A percentile compares a stretch with the other conserved stretches of the same genome.
phyloP scores from a whole-genome alignment of 2,888 invertebrate genomes.

The Conchocele bisecta region DNA sequence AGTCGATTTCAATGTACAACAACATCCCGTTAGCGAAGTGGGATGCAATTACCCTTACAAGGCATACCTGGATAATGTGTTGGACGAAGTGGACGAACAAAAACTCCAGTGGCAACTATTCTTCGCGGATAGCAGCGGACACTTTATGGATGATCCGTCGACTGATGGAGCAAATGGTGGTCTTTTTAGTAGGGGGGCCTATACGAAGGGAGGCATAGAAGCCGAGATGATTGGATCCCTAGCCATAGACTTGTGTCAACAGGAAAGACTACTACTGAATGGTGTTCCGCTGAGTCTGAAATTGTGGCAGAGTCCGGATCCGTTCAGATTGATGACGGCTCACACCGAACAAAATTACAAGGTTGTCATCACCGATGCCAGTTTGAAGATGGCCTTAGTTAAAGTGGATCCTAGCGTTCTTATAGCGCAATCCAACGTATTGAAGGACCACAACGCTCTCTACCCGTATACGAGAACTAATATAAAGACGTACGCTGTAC shows the following conservation, averaged over 20 bases:
- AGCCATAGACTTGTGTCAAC: conserved; percentile 36
- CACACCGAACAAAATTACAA: background rate
- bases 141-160: conserved; percentile 22
- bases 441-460: too few species aligned
- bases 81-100: conserved; percentile 1
- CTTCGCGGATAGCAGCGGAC: conserved; percentile 18
- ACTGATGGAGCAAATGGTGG: conserved; percentile 10
- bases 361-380: background rate
- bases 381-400: background rate
- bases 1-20: conserved; percentile 28
- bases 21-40: conserved; percentile 20
- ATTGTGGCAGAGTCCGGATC: conserved; percentile 10
- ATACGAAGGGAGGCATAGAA: conserved; percentile 9
- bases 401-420: conserved; percentile 8
- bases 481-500: conserved; percentile 31
- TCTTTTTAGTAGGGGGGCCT: conserved; percentile 3
- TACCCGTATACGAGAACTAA: conserved; percentile 36
- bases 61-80: conserved; percentile 18
- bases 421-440: conserved; percentile 13
- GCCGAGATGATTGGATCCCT: conserved; percentile 24
- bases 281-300: conserved; percentile 30
- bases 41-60: conserved; percentile 27
- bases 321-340: background rate
- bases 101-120: conserved; percentile 18
- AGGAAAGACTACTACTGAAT: conserved; percentile 35